phyloP scores from a whole-genome alignment of 92 coral and sea anemone genomes.

The Epizoanthus ramosus region DNA sequence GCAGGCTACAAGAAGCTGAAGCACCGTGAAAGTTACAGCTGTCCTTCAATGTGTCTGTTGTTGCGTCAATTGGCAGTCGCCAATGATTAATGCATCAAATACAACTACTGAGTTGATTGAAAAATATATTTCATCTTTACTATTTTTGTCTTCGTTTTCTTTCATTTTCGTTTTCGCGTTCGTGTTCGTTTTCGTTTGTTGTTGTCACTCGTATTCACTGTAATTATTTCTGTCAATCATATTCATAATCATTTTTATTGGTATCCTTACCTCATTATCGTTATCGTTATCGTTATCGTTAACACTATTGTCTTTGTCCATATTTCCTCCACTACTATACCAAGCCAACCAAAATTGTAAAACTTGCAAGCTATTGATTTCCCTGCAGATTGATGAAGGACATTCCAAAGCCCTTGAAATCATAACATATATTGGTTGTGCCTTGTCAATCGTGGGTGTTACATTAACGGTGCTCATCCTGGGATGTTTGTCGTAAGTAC shows the following conservation, averaged over 20 bases:
- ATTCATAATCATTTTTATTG: not conserved
- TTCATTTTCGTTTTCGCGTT: too few relatives aligned
- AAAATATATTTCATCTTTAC: not conserved
- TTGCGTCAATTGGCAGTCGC: too few relatives aligned
- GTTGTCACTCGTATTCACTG: not conserved
- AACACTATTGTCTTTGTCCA: not conserved
- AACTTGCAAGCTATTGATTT: not conserved
- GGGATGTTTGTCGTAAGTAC: slow-evolving; percentile 67
- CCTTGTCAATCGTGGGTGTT: slow-evolving; percentile 61
- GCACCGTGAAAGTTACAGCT: too few relatives aligned
- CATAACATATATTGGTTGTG: slow-evolving; percentile 73
- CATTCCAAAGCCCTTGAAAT: slow-evolving; percentile 59
- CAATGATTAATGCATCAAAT: too few relatives aligned
- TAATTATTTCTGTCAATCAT: not conserved
- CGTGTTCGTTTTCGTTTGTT: not conserved
- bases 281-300: not conserved
- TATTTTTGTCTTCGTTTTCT: not conserved
- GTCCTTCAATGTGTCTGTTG: too few relatives aligned
- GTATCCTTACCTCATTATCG: not conserved
- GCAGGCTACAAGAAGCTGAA: too few relatives aligned
- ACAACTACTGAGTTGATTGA: too few relatives aligned
- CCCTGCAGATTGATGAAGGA: slow-evolving; percentile 12
- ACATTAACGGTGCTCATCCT: slow-evolving; percentile 52
- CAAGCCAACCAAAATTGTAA: not conserved
- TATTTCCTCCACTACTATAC: not conserved